These are phyloP conservation scores for Callaeas wilsoni DNA, from an alignment of 2,113 vertebrate genomes.

Conservation along the genomic window DNA sequence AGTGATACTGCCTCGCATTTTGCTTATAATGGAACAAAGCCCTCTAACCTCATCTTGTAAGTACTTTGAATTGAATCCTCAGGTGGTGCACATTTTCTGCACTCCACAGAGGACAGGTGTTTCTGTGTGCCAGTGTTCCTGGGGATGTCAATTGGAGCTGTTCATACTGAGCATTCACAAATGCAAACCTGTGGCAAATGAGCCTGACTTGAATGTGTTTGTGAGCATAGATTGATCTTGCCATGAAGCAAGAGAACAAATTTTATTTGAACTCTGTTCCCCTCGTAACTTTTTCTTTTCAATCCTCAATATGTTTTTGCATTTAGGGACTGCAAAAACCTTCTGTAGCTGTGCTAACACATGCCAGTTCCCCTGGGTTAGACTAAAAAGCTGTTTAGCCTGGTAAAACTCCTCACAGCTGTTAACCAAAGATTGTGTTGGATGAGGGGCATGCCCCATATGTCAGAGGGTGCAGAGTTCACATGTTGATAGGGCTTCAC, in stretches of 20 bases:
- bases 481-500: constrained; percentile 37
- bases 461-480: constrained; percentile 42
- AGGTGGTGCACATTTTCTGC: neutral
- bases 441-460: constrained; percentile 44
- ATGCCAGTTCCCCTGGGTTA: constrained; percentile 37
- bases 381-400: constrained; percentile 54
- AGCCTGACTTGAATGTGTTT: neutral
- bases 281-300: constrained; percentile 49
- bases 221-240: neutral
- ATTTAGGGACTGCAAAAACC: constrained; percentile 48
- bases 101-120: fast-evolving
- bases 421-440: constrained; percentile 47
- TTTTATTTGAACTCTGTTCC: constrained; percentile 52
- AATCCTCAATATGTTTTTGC: constrained; percentile 64
- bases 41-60: neutral
- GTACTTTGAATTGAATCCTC: neutral
- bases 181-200: neutral
- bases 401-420: constrained; percentile 58
- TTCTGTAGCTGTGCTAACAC: constrained; percentile 59
- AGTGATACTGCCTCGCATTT: neutral
- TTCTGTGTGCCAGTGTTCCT: neutral
- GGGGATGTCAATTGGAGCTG: neutral
- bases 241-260: neutral
- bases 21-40: neutral
- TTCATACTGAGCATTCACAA: neutral